phyloP scores from a whole-genome alignment of 2,797 vertebrate genomes.

The Ataeniobius toweri region DNA sequence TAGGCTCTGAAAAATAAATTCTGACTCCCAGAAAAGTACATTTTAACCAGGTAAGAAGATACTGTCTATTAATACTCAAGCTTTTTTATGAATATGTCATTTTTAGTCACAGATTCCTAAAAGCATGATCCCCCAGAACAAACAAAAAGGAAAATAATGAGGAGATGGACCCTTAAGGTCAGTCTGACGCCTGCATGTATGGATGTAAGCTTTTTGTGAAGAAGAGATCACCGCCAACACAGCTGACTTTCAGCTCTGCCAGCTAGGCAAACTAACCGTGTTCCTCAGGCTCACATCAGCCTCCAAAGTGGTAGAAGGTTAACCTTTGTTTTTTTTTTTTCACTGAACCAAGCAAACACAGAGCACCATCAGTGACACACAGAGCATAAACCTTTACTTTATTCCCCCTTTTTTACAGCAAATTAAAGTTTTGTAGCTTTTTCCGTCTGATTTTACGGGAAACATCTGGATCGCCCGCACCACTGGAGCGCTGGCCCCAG shows the following conservation, averaged over 20 bases:
- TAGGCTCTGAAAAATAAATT: neutral
- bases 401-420: constrained; percentile 77
- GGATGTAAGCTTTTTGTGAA: constrained; percentile 37
- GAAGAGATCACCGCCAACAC: constrained; percentile 37
- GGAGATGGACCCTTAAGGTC: constrained; percentile 13
- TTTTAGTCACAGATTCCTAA: neutral
- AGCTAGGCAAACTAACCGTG: constrained; percentile 35
- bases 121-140: constrained; percentile 3
- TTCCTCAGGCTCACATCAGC: constrained; percentile 46
- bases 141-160: constrained; percentile 12
- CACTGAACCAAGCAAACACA: constrained; percentile 61
- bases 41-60: neutral
- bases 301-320: constrained; percentile 50
- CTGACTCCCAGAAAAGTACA: neutral
- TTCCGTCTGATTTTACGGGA: constrained; percentile 86
- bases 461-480: constrained; percentile 82
- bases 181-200: constrained; percentile 47
- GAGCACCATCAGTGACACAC: constrained; percentile 71
- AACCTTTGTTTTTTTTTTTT: constrained; percentile 61
- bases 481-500: constrained; percentile 74
- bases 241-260: constrained; percentile 57
- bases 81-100: constrained; percentile 3
- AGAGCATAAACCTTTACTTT: constrained; percentile 80
- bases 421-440: constrained; percentile 88
- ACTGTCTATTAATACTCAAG: neutral